Base-by-base conservation (phyloP, 2,888 invertebrate genomes). In the Pecten maximus region DNA sequence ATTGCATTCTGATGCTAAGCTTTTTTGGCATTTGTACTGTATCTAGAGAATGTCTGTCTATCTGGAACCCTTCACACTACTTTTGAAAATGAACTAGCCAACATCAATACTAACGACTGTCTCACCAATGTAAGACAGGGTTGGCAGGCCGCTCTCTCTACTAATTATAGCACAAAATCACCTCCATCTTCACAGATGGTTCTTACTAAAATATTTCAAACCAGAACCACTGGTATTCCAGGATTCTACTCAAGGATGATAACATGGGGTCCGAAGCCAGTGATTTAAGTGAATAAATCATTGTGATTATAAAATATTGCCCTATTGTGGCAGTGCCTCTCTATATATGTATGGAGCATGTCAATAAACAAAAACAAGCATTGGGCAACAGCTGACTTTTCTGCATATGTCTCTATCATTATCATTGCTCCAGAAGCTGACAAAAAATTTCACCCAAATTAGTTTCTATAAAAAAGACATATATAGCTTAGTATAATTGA, bases 1-100 rank as follows among this genome's bases (percentile, higher is more conserved):
- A 60, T 60, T 60, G 60, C 60, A 60, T 60, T 60, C 60, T 60
- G 60, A 60, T 60, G 60, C 60, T 60, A 60, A 60, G 60, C 60
- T 28, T 60, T 60, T 60, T 60, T 60, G 60, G 60, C 60, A 60
- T 60, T 60, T 60, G 60, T 60, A 60, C 60, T 60, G 60, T 60
- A 60, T 60, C 60, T 60, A 60, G 60, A 60, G 60, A 60, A 60
- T 60, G 60, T 60, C 60, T 60, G 60, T 28, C n/a, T n/a, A n/a
- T n/a, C 60, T 60, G 60, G 60, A n/a, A 60, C 10, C 60, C 28
- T 60, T 60, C 60, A 60, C 60, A 3, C 60, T 60, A 60, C 60
- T 28, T 28, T 60, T 28, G n/a, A 60, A 60, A 60, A 60, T 60
- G 60, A 60, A 60, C 60, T 60, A 60, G 60, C 60, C 60, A 60